Base-by-base conservation (phyloP, 2,797 vertebrate genomes). In the Euthynnus affinis region DNA sequence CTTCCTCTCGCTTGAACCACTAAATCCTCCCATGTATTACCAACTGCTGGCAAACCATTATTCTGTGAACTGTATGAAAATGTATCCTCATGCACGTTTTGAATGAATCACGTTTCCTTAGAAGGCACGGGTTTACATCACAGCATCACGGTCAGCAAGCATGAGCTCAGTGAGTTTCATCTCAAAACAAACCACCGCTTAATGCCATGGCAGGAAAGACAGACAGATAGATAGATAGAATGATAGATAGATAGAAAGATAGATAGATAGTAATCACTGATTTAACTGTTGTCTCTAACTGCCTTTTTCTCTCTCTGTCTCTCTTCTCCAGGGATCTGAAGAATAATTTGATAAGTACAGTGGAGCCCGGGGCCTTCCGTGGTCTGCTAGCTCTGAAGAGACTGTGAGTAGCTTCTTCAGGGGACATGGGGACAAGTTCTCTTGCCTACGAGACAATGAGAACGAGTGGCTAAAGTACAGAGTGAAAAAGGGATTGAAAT, bases 331-430 rank as follows among this genome's bases (percentile, higher is more conserved):
- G 97, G 93, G 97, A 97, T 94, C 94, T 98, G 94, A 97, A 94
- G 94, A 97, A 96, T 96, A 98, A 98, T 95, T 95, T 98, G 94
- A 98, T 98, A 92, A 98, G 97, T 91, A 97, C 95, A 74, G 95
- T 98, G 92, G 96, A 97, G 93, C 96, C 96, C n/a, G 96, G 97
- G 85, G 96, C 97, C 61, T 98, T 98, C 90, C 94, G 93, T 88
- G 97, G 97, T 93, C 96, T 98, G 92, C 91, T 95, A 84, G 95
- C 95, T 91, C 93, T 98, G 83, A 96, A 92, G 85, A 96, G 95
- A 88, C 93, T 98, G 97, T 98, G 91, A 97, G 97, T 97, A 95
- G 60, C 59, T 87, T 85, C 82, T 90, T 78, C 62, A 29, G 69
- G 72, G 77, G 70, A 83, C 25, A 29, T 2, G 5, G 70, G 58